Base-by-base conservation (phyloP, 1,140 invertebrate species). In the Planococcus citri region DNA sequence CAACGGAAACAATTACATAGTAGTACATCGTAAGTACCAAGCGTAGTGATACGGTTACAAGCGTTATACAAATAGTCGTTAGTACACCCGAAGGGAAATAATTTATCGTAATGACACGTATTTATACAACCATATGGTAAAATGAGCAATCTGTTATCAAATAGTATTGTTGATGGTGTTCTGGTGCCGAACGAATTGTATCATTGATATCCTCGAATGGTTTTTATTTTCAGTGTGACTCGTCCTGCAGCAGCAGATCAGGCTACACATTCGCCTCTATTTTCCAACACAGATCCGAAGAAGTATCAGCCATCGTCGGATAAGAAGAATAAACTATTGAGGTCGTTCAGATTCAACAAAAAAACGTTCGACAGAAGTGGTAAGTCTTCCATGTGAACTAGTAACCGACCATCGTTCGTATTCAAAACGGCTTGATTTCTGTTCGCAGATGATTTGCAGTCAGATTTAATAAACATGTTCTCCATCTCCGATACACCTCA, bases 301-400 rank as follows among this genome's bases (percentile, higher is more conserved):
- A 93, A 93, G 75, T 89, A 92, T 72, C 83, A 87, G 24, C 87
- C 90, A 70, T 89, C 74, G 61, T 83, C 84, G 33, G 90, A 93
- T 74, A 92, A 92, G 75, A 88, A 90, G 72, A 86, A 83, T 22
- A 90, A 91, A 77, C 83, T 91, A 41, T 80, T 93, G 6, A 86
- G 86, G 74, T 87, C 88, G 74, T 86, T 85, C 27, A 86, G 91
- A 3, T 93, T 94, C 75, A 84, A 86, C 75, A 84, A 86, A 64
- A 90, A 90, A 76, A 83, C 86, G 27, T 83, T 83, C 3, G 82
- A 74, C 74, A 74, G 80, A 27, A 88, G 84, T 81, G 84, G 82
- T 82, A 80, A 77, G 14, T 57, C 12, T 27, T 22, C 25, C 27
- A 29, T 29, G 29, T 21, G n/a, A 20, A 24, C 1, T 29, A 60